These are phyloP conservation scores for Aurelia coerulea DNA, from an alignment of 30 jellyfish, hydroid and myxozoan genomes.

Conservation along the genomic window DNA sequence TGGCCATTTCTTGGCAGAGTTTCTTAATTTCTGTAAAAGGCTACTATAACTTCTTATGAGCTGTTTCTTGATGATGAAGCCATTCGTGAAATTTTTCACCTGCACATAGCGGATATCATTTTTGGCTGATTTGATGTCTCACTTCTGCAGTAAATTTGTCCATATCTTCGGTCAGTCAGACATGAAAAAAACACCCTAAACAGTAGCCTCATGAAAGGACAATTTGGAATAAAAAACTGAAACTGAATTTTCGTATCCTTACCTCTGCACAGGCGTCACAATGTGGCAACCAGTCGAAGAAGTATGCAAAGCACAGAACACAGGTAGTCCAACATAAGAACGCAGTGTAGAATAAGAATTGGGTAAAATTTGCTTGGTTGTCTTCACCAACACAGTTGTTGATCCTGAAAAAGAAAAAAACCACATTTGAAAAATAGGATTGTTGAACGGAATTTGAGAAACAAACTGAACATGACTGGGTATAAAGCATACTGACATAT, in stretches of 20 bases:
- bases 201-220: not conserved
- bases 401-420: conserved; percentile 51
- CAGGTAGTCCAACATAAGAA: conserved; percentile 34
- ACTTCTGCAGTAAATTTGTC: too few relatives aligned
- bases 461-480: not conserved
- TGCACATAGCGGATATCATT: too few relatives aligned
- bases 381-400: conserved; percentile 89
- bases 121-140: too few relatives aligned
- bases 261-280: conserved; percentile 47
- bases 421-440: not conserved
- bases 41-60: too few relatives aligned
- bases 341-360: conserved; percentile 47
- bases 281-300: conserved; percentile 65
- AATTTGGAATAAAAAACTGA: not conserved
- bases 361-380: conserved; percentile 60
- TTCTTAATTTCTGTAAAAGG: too few relatives aligned
- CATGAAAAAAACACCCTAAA: not conserved
- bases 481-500: not conserved
- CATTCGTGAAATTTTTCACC: too few relatives aligned
- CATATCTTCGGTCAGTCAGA: too few relatives aligned
- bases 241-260: not conserved
- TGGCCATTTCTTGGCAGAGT: too few relatives aligned
- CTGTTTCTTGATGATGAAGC: too few relatives aligned
- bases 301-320: conserved; percentile 39
- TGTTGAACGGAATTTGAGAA: not conserved